Base-by-base conservation (phyloP, 30 jellyfish, hydroid and myxozoan genomes). In the Aurelia aurita complex sp. Pacific region DNA sequence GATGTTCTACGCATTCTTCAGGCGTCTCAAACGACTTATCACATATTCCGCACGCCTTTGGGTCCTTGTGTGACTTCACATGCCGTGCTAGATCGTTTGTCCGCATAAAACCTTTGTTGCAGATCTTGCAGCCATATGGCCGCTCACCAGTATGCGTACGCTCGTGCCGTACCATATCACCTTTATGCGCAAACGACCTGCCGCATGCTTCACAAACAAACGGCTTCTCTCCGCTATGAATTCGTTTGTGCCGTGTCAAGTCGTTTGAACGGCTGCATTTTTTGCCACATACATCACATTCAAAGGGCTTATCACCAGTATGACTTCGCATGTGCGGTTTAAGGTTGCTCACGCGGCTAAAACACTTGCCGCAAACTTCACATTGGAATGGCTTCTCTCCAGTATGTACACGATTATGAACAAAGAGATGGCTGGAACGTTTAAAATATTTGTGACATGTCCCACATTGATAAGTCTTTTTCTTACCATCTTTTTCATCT, bases 301-400 rank as follows among this genome's bases (percentile, higher is more conserved):
- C 87, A 67, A 85, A 85, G 16, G 94, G 94, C 65, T 76, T 75
- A 60, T 85, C 94, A 5, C 94, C 94, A 14, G 97, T 79, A 76
- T 92, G 98, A 69, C 92, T 86, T 16, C 98, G 89, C 80, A 67
- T 66, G 87, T 92, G 98, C 23, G 92, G 92, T 64, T 87, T 87
- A 50, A 92, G 71, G 65, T 92, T 96, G 29, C 96, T 91, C 32
- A 96, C 97, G 18, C 92, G 79, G 72, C 92, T 96, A 77, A 92
- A 92, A 11, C 96, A 82, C 67, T 92, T 92, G 43, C 86, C 96
- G 62, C 98, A 92, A 5, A 83, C 80, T 1, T 88, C 96, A 54
- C 98, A 92, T 74, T 82, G 80, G 85, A 88, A 96, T 15, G 98
- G 98, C 64, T 78, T 82, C 69, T 96, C 90, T 38, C 98, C 98